Percentiles rank a stretch among this genome's conserved stretches.
These are phyloP conservation scores for Pecten maximus DNA, from an alignment of 2,888 invertebrate species.

Conservation along the genomic window DNA sequence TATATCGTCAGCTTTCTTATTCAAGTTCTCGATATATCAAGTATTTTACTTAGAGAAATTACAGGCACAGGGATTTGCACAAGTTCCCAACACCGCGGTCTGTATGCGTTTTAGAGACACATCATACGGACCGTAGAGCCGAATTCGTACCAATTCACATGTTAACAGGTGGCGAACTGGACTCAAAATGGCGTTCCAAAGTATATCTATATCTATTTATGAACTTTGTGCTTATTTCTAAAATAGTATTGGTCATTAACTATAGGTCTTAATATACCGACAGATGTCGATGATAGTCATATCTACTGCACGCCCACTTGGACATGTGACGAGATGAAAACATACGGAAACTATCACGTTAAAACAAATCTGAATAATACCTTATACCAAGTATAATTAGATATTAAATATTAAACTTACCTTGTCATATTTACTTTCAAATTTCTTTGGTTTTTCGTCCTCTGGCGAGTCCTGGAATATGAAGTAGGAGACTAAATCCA, in stretches of 20 bases:
- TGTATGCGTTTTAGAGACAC: not conserved
- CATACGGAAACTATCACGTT: no score
- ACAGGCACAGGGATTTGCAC: no score
- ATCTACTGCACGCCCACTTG: not conserved
- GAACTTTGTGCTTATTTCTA: no score
- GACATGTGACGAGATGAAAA: not conserved
- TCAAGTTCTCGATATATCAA: no score
- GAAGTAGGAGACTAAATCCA: conserved; percentile 16
- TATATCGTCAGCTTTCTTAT: no score
- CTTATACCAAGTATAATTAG: not conserved
- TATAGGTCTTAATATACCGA: no score
- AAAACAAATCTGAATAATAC: no score
- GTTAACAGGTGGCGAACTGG: not conserved
- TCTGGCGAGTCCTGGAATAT: conserved; percentile 44
- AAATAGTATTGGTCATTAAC: no score
- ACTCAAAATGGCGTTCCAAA: not conserved
- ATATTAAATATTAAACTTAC: conserved; percentile 30
- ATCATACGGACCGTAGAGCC: not conserved
- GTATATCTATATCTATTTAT: not conserved
- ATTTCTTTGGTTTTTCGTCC: conserved; percentile 48
- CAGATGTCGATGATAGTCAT: no score
- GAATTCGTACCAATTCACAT: not conserved
- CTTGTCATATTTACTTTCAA: conserved; percentile 45
- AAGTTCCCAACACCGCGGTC: not conserved
- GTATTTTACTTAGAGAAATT: no score